Base-by-base conservation (phyloP, 2,113 vertebrate genomes). In the Tringa solitaria region DNA sequence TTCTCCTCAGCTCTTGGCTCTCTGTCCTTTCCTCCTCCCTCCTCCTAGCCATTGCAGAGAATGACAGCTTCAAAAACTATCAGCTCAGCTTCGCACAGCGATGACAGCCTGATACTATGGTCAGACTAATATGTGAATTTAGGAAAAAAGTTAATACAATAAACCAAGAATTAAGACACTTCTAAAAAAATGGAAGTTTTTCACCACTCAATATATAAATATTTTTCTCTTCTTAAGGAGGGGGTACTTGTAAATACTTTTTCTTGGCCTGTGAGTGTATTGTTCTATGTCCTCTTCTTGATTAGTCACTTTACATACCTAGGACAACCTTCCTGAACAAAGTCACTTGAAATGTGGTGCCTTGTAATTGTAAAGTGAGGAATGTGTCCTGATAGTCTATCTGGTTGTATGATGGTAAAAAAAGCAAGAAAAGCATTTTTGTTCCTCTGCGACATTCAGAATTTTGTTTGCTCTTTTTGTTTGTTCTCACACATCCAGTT, bases 1-100 rank as follows among this genome's bases (percentile, higher is more conserved):
- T 88, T 57, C 70, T 95, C 26, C 86, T 95, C 35, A 14, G 60
- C 74, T 89, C 51, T 87, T 97, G 96, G 95, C 93, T 95, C 27
- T 48, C 54, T 4, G 2, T 63, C 39, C 84, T 93, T 81, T 88
- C 64, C 75, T 90, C 43, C 91, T 90, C 91, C 48, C 63, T 92
- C 82, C 54, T 75, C 32, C 56, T 56, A 88, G 54, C 53, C 28
- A 39, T 50, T 95, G 70, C 69, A 37, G 21, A 85, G 61, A 95
- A 87, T 21, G 45, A 37, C 53, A 95, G 39, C 60, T 82, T 92
- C 77, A 84, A 84, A 91, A 87, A 35, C 35, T 57, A 28, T 76
- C 48, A 89, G 23, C 27, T 95, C 53, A 59, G 41, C 22, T 81
- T 82, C 73, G 57, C 10, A 32, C 24, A 50, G 37, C 22, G 81